Evolutionary conservation across 1,140 invertebrate genomes (phyloP).

Genomic region (Drosophila virilis): DNA sequence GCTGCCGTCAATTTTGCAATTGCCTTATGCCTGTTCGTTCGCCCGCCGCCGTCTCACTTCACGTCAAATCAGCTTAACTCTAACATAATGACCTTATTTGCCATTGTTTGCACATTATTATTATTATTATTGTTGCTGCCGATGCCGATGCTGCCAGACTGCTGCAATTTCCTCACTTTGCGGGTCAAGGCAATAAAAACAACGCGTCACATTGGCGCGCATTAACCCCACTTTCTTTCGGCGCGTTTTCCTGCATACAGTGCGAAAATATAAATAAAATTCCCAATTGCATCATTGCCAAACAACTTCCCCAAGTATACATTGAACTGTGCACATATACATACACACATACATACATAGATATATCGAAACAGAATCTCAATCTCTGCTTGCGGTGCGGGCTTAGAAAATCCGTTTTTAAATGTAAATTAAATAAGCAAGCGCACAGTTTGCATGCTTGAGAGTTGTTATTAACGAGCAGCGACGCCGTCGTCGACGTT

Average conservation of each 20-base stretch:
- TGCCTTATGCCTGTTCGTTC: constrained; percentile 40
- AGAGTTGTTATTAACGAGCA: constrained; percentile 49
- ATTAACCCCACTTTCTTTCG: constrained; percentile 44
- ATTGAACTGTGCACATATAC: background rate
- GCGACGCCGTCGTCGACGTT: constrained; percentile 31
- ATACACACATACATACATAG: background rate
- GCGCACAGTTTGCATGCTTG: constrained; percentile 36
- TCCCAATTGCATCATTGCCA: constrained; percentile 37
- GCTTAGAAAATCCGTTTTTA: constrained; percentile 41
- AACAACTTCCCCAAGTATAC: constrained; percentile 20
- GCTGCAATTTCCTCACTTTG: constrained; percentile 63
- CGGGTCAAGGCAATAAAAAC: constrained; percentile 74
- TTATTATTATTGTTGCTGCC: constrained; percentile 53
- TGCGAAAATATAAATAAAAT: background rate
- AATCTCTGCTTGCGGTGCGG: constrained; percentile 3
- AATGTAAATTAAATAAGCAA: constrained; percentile 47
- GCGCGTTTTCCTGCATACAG: constrained; percentile 23
- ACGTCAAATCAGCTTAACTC: constrained; percentile 76
- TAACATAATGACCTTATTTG: constrained; percentile 79
- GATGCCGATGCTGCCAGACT: constrained; percentile 33
- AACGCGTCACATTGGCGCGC: constrained; percentile 34
- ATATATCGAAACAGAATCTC: constrained; percentile 44
- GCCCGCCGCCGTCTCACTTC: constrained; percentile 7
- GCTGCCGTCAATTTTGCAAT: constrained; percentile 66
- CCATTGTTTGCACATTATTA: constrained; percentile 80